phyloP scores from a whole-genome alignment of 2,113 vertebrate species.

The Brachypteracias leptosomus region DNA sequence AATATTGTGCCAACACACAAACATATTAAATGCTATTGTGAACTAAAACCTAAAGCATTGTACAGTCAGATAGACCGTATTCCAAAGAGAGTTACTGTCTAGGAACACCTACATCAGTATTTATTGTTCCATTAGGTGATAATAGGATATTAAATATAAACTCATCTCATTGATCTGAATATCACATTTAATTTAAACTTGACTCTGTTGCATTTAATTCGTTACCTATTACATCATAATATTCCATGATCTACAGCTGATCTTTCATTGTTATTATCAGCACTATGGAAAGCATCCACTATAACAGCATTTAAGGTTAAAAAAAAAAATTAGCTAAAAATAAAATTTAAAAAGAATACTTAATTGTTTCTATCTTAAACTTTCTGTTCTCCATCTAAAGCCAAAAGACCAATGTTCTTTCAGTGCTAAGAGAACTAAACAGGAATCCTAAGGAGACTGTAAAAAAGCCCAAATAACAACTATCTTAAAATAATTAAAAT shows the following conservation, averaged over 20 bases:
- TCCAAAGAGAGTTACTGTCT: slow-evolving; percentile 15
- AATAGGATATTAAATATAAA: slow-evolving; percentile 51
- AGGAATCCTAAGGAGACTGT: background rate
- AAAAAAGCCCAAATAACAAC: background rate
- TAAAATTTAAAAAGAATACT: background rate
- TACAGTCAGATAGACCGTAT: slow-evolving; percentile 33
- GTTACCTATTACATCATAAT: background rate
- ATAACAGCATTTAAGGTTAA: background rate
- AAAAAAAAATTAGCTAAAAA: background rate
- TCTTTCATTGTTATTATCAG: background rate
- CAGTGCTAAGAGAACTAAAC: background rate
- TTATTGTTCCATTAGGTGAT: slow-evolving; percentile 39
- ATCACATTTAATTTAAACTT: slow-evolving; percentile 25
- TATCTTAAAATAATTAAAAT: background rate
- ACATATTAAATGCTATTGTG: slow-evolving; percentile 15
- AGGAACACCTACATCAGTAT: slow-evolving; percentile 27
- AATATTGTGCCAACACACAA: slow-evolving; percentile 9
- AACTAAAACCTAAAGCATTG: slow-evolving; percentile 51
- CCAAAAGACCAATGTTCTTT: background rate
- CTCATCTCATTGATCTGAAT: slow-evolving; percentile 53
- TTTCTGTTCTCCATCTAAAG: background rate
- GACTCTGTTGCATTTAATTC: background rate
- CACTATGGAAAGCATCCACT: background rate
- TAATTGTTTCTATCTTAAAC: background rate
- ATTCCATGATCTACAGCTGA: background rate